phyloP scores from a whole-genome alignment of 35 echinoderm and acorn worm genomes.

The Amphiura filiformis region DNA sequence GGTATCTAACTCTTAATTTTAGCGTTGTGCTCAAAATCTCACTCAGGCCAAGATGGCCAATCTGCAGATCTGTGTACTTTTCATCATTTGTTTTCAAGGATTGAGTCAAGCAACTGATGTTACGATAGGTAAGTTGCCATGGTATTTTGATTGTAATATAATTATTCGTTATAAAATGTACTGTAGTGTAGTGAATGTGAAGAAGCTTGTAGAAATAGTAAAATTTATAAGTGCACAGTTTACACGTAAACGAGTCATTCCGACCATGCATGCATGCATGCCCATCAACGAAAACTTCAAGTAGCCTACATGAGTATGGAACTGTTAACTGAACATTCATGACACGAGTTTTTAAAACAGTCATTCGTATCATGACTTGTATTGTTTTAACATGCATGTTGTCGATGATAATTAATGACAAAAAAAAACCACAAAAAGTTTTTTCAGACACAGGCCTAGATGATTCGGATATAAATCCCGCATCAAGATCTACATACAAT shows the following conservation, averaged over 20 bases:
- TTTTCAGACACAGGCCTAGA: too few relatives aligned
- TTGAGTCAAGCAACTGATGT: not conserved
- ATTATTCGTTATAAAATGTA: not conserved
- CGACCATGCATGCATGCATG: too few relatives aligned
- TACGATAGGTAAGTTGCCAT: not conserved
- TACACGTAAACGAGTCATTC: not conserved
- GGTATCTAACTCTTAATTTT: not conserved
- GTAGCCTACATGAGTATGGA: too few relatives aligned
- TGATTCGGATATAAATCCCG: too few relatives aligned
- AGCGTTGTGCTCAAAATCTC: not conserved
- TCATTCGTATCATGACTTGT: too few relatives aligned
- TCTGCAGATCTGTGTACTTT: not conserved
- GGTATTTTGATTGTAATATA: not conserved
- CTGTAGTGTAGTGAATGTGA: not conserved
- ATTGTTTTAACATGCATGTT: too few relatives aligned
- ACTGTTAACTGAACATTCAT: too few relatives aligned
- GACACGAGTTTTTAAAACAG: too few relatives aligned
- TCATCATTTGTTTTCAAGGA: not conserved
- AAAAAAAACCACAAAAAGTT: too few relatives aligned
- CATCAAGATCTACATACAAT: too few relatives aligned
- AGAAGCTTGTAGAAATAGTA: not conserved
- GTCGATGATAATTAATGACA: too few relatives aligned
- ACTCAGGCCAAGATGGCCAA: not conserved
- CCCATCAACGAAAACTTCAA: too few relatives aligned
- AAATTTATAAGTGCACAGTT: not conserved